phyloP scores from a whole-genome alignment of 2,888 invertebrate species.

The Gymnocheta viridis region DNA sequence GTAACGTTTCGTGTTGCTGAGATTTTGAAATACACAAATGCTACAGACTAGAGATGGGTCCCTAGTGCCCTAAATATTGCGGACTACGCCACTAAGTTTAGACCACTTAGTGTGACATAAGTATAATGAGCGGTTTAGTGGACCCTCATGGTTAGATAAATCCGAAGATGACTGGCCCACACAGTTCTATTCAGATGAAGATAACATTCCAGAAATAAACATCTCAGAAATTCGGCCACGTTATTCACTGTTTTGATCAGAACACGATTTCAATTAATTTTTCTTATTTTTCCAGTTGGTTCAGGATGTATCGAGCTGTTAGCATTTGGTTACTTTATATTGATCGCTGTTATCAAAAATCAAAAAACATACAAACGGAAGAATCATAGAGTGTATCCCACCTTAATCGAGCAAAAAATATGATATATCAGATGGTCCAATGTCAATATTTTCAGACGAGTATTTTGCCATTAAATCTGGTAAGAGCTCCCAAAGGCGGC shows the following conservation, averaged over 20 bases:
- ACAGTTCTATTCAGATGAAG: background rate
- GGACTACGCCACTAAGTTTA: constrained; percentile 16
- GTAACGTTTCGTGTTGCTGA: no score
- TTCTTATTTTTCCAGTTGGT: constrained; percentile 20
- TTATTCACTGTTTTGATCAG: background rate
- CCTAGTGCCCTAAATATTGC: background rate
- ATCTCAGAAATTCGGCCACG: constrained; percentile 3
- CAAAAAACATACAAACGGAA: background rate
- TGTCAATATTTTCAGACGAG: background rate
- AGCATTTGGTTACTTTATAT: background rate
- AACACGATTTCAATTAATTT: background rate
- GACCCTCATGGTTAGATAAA: constrained; percentile 2
- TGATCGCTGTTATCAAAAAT: background rate
- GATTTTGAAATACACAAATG: no score
- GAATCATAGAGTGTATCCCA: background rate
- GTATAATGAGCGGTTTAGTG: background rate
- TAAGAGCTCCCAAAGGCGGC: background rate
- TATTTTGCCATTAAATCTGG: background rate
- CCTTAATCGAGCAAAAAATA: constrained; percentile 4
- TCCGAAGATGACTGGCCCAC: constrained; percentile 3
- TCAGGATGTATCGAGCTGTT: background rate
- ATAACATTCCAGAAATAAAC: background rate
- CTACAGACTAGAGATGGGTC: no score
- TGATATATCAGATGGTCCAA: background rate
- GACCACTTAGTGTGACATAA: background rate